Evolutionary conservation across 2,888 invertebrate genomes (phyloP).

Genomic region (Chironomus tentans): DNA sequence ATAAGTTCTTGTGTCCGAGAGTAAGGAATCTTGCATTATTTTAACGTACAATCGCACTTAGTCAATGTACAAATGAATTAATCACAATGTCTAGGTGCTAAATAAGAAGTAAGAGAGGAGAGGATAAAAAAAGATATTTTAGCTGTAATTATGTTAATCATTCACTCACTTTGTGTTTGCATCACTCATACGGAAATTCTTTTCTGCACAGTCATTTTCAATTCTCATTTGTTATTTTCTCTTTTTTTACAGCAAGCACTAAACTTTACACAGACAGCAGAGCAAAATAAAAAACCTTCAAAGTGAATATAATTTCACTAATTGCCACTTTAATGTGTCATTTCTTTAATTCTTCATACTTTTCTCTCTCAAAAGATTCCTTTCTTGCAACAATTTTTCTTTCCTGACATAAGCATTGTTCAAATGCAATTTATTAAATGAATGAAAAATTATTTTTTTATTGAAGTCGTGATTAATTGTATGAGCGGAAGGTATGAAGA

Average conservation of each 20-base stretch:
- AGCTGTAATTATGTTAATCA: not conserved
- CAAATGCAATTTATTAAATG: not conserved
- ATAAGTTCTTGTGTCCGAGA: not conserved
- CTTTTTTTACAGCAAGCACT: not conserved
- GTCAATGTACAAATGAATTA: not conserved
- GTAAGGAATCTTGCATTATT: not conserved
- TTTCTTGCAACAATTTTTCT: not conserved
- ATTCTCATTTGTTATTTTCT: not conserved
- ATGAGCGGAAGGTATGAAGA: not conserved
- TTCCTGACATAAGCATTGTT: not conserved
- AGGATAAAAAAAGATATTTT: not conserved
- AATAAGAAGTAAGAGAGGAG: not conserved
- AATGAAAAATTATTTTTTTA: not conserved
- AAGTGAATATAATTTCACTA: not conserved
- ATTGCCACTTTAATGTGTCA: not conserved
- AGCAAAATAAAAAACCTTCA: not conserved
- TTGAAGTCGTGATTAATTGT: not conserved
- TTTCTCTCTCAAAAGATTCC: not conserved
- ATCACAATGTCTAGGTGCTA: not conserved
- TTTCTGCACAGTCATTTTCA: not conserved
- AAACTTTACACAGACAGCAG: not conserved
- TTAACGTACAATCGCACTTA: not conserved
- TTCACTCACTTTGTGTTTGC: not conserved
- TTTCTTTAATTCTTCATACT: not conserved
- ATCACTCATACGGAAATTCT: not conserved